These are phyloP conservation scores for Leiothrix lutea DNA, from an alignment of 2,113 vertebrate species.

Conservation along the genomic window DNA sequence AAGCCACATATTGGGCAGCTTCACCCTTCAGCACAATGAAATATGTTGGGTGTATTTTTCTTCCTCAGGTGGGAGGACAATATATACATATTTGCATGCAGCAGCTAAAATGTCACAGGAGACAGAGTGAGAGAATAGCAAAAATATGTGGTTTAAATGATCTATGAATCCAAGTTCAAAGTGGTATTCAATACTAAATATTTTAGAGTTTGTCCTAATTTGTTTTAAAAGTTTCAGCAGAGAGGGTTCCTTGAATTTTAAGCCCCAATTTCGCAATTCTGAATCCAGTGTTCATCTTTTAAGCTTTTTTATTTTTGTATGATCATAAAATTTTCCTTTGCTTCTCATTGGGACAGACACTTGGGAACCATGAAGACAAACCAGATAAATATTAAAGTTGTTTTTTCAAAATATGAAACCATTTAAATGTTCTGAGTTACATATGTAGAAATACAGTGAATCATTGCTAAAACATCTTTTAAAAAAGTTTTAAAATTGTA, in stretches of 20 bases:
- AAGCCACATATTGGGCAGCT: background rate
- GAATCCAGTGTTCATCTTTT: background rate
- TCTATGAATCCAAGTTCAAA: background rate
- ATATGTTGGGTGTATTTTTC: accelerated
- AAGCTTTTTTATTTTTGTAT: background rate
- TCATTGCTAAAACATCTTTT: accelerated
- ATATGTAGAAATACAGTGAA: background rate
- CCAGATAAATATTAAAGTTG: background rate
- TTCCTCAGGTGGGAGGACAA: background rate
- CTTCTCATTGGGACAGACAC: background rate
- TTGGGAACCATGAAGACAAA: background rate
- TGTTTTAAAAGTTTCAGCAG: background rate
- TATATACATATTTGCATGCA: background rate
- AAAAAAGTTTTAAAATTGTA: background rate
- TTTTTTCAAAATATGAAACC: background rate
- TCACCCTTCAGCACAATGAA: background rate
- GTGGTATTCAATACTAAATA: background rate
- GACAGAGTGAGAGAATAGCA: background rate
- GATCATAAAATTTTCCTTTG: background rate
- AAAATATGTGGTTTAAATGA: background rate
- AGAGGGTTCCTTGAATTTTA: background rate
- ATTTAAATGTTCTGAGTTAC: background rate
- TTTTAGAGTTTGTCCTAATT: background rate
- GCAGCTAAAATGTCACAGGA: background rate
- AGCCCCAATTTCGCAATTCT: background rate